Evolutionary conservation across 2,113 vertebrate species (phyloP), one percentile per base, ranked within the genome.

Genomic region (Donacobius atricapilla): DNA sequence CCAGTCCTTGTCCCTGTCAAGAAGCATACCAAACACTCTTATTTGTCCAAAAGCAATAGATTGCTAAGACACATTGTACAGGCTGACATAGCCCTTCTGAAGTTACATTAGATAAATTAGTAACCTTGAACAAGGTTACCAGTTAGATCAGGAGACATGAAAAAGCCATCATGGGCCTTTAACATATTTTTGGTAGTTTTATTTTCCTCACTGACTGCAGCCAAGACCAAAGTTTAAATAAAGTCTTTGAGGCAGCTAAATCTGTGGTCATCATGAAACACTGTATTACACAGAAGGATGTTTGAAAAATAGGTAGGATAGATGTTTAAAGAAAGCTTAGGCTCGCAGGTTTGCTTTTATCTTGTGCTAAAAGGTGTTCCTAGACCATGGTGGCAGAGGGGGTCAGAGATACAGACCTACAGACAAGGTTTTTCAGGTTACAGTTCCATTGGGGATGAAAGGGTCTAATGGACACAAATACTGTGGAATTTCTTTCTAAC

Each of bases 381-480:
- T 40, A 64, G 31, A 83, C 11, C 27, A 15, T 0, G 0, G 6
- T 44, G 50, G 58, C 10, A 24, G 39, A 57, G 3, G 1, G 1
- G 0, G 3, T 77, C 24, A 85, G 69, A 51, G 8, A 11, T 48
- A 63, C 6, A 65, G 39, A 58, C 6, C 21, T 35, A 50, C 4
- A 42, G 18, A 25, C 13, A 47, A 35, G 11, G 7, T 9, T 87
- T 89, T 50, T 75, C 17, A 51, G 17, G 18, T 39, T 47, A n/a
- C 11, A 25, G 13, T 11, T 68, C n/a, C 5, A 3, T 11, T 31
- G 18, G 17, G 3, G 15, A 30, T 61, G 37, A 80, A 78, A 57
- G 27, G 18, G 19, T 30, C 16, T 48, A 57, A 35, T 14, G 12
- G 28, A 53, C 10, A 21, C 5, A 31, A 77, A 8, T 13, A 27